These are phyloP conservation scores for Lissonota sp. DNA, from an alignment of 2,888 invertebrate species.

Conservation along the genomic window DNA sequence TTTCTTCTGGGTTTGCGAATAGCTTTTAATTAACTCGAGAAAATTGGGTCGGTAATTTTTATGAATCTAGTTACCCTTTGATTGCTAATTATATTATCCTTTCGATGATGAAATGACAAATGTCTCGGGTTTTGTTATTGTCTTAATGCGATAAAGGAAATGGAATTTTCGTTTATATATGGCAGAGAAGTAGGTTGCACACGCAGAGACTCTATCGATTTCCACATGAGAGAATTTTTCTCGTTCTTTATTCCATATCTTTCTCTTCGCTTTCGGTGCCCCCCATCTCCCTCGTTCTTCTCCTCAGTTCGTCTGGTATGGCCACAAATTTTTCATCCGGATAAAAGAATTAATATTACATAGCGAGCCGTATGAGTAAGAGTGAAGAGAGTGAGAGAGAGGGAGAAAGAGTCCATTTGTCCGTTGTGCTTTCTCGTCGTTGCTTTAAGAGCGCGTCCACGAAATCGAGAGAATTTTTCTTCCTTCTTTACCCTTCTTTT, in stretches of 20 bases:
- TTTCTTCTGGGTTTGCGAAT: no score
- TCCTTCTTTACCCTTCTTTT: constrained; percentile 18
- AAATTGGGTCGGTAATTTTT: no score
- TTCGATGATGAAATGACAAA: not conserved
- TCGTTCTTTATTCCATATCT: constrained; percentile 53
- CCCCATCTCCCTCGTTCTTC: constrained; percentile 47
- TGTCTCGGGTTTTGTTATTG: not conserved
- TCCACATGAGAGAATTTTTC: constrained; percentile 53
- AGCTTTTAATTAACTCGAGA: no score
- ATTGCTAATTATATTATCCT: no score
- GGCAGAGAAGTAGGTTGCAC: constrained; percentile 43
- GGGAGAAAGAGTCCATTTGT: constrained; percentile 41
- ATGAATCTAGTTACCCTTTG: no score
- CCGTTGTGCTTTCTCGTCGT: constrained; percentile 40
- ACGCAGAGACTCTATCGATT: constrained; percentile 60
- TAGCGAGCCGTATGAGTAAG: constrained; percentile 21
- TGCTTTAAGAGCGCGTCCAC: constrained; percentile 32
- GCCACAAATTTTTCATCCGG: constrained; percentile 64
- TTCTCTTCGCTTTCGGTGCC: constrained; percentile 43
- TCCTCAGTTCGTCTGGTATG: constrained; percentile 30
- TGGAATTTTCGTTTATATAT: not conserved
- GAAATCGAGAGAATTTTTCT: constrained; percentile 20
- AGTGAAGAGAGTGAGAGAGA: constrained; percentile 11
- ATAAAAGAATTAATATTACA: constrained; percentile 67
- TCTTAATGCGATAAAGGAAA: constrained; percentile 2